Base-by-base conservation (phyloP, 2,113 vertebrate genomes). In the Pteronura brasiliensis region DNA sequence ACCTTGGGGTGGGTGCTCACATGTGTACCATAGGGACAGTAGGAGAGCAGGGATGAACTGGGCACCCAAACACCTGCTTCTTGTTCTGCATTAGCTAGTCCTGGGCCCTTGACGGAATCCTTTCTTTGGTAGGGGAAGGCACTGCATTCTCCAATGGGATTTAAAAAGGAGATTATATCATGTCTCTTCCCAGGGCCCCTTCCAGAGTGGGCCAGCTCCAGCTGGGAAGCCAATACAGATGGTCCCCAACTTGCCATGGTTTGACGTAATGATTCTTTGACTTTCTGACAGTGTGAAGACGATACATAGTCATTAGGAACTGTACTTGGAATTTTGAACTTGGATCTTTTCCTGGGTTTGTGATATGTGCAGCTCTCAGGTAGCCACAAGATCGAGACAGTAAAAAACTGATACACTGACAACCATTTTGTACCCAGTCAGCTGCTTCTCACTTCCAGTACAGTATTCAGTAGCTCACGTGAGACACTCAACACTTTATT, bases 21-120 rank as follows among this genome's bases (percentile, higher is more conserved):
- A 7, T 9, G 6, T 13, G 1, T 3, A 3, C 3, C 17, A 0
- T 11, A 27, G 67, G 31, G 34, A 42, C n/a, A 44, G 42, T 12
- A 4, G 15, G 47, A 12, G 44, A 82, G 44, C 3, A 12, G 25
- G 14, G 20, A 7, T 77, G 18, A 39, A 2, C 11, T 13, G 44
- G 69, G 42, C 8, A 14, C 12, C 47, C 23, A 10, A 18, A 74
- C 23, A 52, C 7, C 39, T 5, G 4, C 31, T 52, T 92, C 12
- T 14, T 23, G 4, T n/a, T 63, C 59, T 80, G 27, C 25, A 5
- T 34, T 44, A 57, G 4, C 27, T 31, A n/a, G 18, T 18, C 67
- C 21, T 25, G 49, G 14, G 44, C 0, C 25, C 20, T 61, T 49
- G 13, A 15, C 14, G 6, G 27, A 89, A 49, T 42, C 10, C 42